Evolutionary conservation across 2,797 vertebrate species (phyloP).

Genomic region (Anguilla anguilla): DNA sequence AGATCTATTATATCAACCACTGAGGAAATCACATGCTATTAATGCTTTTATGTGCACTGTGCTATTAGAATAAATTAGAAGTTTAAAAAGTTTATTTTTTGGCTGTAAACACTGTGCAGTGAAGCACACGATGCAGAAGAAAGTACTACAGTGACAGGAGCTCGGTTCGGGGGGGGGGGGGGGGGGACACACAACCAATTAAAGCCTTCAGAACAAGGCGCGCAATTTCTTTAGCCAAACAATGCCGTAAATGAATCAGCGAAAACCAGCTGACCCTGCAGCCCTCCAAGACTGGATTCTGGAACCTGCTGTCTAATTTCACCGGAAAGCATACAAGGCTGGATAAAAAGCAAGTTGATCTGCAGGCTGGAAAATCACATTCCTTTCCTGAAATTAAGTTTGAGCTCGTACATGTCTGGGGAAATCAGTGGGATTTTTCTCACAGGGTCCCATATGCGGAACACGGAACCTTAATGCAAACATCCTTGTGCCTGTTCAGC

Average conservation of each 20-base stretch:
- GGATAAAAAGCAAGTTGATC: background rate
- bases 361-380: conserved; percentile 1
- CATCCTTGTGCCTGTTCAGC: background rate
- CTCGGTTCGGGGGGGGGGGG: background rate
- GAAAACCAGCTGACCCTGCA: background rate
- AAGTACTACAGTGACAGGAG: background rate
- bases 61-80: background rate
- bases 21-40: no score
- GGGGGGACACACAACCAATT: no score
- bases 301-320: background rate
- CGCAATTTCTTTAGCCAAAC: no score
- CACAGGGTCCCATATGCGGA: background rate
- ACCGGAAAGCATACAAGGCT: background rate
- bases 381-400: conserved; percentile 11
- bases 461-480: background rate
- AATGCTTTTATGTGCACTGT: background rate
- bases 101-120: background rate
- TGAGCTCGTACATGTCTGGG: background rate
- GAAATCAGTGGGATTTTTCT: background rate
- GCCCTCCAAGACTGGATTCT: background rate
- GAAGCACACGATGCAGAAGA: background rate
- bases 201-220: no score
- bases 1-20: no score
- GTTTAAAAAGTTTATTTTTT: background rate
- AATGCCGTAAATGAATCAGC: no score